A percentile compares a stretch with the other conserved stretches of the same genome.
Conservation (phyloP, 2,113 vertebrate species). For the Numida meleagris region DNA sequence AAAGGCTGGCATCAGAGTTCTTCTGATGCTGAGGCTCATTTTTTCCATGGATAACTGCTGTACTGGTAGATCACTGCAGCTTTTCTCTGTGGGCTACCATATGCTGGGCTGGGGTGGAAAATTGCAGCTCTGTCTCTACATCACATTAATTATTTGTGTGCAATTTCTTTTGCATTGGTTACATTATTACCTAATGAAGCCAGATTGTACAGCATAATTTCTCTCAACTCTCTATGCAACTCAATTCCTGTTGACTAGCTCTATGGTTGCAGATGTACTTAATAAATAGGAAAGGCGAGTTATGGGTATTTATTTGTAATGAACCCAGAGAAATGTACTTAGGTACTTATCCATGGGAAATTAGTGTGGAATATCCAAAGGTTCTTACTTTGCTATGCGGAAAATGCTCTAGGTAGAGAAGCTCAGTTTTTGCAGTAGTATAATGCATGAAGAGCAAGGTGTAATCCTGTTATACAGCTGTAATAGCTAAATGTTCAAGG, state of each 20-base stretch:
- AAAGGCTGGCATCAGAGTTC: not conserved
- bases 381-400: not conserved
- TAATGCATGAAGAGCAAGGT: not conserved
- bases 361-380: not conserved
- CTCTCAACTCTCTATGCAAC: not conserved
- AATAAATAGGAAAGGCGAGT: not conserved
- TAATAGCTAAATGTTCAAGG: not conserved
- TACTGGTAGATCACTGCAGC: not conserved
- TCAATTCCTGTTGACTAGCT: not conserved
- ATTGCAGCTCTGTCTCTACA: not conserved
- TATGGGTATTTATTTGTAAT: not conserved
- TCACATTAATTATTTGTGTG: not conserved
- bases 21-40: not conserved
- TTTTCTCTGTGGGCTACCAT: not conserved
- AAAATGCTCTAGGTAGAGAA: not conserved
- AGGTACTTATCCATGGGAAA: not conserved
- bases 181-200: not conserved
- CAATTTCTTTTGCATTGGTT: not conserved
- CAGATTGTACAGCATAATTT: not conserved
- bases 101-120: not conserved
- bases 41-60: not conserved
- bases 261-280: not conserved
- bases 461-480: not conserved
- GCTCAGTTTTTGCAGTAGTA: not conserved
- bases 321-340: not conserved